phyloP scores from a whole-genome alignment of 2,797 vertebrate genomes.

The Myotis vivesi region DNA sequence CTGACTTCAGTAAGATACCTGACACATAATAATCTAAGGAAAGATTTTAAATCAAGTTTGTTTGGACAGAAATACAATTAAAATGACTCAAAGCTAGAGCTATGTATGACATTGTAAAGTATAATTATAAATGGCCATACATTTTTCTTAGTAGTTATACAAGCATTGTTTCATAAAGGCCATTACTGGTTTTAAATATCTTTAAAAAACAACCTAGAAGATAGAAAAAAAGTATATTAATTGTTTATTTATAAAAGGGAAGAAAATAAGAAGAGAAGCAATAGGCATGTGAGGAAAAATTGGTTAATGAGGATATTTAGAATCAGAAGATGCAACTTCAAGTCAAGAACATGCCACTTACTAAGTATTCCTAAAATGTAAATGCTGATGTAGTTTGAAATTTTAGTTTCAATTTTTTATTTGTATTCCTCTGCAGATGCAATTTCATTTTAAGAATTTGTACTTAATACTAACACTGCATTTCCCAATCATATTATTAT shows the following conservation, averaged over 20 bases:
- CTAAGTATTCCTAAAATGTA: background rate
- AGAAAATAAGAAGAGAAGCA: background rate
- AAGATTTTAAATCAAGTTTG: conserved; percentile 69
- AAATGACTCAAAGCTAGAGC: conserved; percentile 55
- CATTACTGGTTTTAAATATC: conserved; percentile 19
- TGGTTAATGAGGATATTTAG: background rate
- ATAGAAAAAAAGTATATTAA: background rate
- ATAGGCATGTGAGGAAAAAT: background rate
- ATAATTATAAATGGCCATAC: conserved; percentile 49
- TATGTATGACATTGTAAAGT: conserved; percentile 48
- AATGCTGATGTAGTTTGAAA: background rate
- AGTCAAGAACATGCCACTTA: background rate
- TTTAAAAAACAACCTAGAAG: background rate
- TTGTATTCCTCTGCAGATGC: background rate
- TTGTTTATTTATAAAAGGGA: background rate
- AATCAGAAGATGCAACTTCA: conserved; percentile 3
- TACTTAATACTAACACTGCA: background rate
- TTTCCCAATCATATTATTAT: background rate
- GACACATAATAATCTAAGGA: conserved; percentile 47
- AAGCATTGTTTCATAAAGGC: conserved; percentile 52
- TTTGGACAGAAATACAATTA: conserved; percentile 62
- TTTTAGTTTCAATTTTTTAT: background rate
- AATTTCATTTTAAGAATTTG: background rate
- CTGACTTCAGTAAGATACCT: conserved; percentile 40
- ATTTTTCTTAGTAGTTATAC: conserved; percentile 53